Percentiles rank a stretch among this genome's conserved stretches.
Evolutionary conservation across 2,888 invertebrate species (phyloP).

Genomic region (Agrochola macilenta): DNA sequence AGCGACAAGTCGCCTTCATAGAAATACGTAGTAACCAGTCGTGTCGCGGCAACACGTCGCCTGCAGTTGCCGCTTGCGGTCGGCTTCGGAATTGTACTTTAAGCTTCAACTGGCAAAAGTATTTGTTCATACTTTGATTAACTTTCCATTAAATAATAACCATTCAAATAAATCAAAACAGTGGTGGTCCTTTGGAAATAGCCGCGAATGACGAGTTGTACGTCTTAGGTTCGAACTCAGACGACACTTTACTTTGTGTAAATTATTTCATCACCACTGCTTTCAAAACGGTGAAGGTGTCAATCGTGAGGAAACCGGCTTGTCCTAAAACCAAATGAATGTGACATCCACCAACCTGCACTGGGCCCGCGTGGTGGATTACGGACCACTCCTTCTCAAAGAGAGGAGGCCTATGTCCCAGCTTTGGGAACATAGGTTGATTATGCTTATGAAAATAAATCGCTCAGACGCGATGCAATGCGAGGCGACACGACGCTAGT

Average conservation of each 20-base stretch:
- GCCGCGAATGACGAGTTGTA: neutral
- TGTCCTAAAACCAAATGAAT: neutral
- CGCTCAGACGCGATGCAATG: neutral
- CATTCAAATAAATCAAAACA: neutral
- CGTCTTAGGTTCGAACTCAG: neutral
- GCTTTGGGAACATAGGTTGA: too few relatives aligned
- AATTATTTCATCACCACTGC: too few relatives aligned
- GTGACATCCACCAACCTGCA: neutral
- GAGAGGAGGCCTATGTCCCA: too few relatives aligned
- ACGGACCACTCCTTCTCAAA: too few relatives aligned
- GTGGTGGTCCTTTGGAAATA: neutral
- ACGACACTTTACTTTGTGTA: neutral
- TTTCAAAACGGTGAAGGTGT: too few relatives aligned
- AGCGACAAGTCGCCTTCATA: too few relatives aligned
- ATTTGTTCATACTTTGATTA: neutral
- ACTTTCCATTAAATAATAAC: neutral
- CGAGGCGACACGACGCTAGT: neutral
- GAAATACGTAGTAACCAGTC: too few relatives aligned
- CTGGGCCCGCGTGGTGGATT: neutral
- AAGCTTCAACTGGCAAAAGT: neutral
- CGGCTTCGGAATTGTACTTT: too few relatives aligned
- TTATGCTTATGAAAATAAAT: neutral
- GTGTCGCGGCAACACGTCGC: too few relatives aligned
- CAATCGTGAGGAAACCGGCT: neutral
- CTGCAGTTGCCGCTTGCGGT: too few relatives aligned